Percentiles rank a stretch among this genome's conserved stretches.
Evolutionary conservation across 30 jellyfish, hydroid and myxozoan species (phyloP).

Genomic region (Turritopsis rubra): DNA sequence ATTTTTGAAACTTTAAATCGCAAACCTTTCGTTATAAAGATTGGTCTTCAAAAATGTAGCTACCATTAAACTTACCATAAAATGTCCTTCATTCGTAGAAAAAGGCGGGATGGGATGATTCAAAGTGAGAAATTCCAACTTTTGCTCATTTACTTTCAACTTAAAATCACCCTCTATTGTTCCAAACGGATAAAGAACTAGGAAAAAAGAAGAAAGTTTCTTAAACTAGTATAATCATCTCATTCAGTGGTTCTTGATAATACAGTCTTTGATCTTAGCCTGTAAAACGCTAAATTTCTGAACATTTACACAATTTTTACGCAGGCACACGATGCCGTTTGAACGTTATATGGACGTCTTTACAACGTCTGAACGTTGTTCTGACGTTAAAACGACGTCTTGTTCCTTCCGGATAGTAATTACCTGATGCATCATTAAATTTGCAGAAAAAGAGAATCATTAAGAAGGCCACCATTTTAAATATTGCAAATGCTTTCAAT

Average conservation of each 20-base stretch:
- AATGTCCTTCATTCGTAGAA: neutral
- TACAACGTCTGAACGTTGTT: neutral
- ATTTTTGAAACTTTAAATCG: neutral
- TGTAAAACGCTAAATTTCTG: too few relatives aligned
- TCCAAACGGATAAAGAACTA: neutral
- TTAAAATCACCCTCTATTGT: neutral
- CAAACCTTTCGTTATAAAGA: neutral
- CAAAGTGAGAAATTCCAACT: neutral
- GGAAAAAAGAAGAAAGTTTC: neutral
- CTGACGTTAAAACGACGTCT: neutral
- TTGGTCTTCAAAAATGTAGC: neutral
- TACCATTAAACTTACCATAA: neutral
- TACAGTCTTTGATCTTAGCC: too few relatives aligned
- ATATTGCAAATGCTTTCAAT: neutral
- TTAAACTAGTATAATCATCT: neutral
- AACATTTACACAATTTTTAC: too few relatives aligned
- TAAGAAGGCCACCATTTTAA: neutral
- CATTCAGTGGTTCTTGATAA: too few relatives aligned
- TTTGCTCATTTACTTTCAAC: neutral
- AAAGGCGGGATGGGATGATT: neutral
- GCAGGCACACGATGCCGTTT: too few relatives aligned
- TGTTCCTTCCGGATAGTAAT: neutral
- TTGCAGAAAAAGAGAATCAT: neutral
- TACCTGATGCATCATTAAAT: neutral
- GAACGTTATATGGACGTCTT: neutral